Conservation (phyloP, 2,797 vertebrate species). For the Lithobates pipiens region DNA sequence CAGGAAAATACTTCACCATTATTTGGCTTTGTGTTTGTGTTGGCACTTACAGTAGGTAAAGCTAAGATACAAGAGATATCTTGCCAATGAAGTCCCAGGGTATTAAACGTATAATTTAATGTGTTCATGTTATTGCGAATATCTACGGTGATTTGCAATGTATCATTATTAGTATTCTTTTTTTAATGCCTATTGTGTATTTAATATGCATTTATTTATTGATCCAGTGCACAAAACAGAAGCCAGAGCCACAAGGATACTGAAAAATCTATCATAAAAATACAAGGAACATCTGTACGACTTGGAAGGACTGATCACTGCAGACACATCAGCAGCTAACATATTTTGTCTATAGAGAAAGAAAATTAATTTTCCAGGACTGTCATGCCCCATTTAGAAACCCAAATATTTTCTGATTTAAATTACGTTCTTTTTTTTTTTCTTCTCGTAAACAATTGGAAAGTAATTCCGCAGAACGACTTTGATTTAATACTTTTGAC, state of each 20-base stretch:
- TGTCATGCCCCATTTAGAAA: background rate
- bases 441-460: background rate
- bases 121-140: background rate
- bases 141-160: background rate
- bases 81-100: background rate
- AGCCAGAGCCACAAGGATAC: background rate
- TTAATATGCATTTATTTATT: background rate
- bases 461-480: background rate
- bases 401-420: background rate
- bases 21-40: too few relatives aligned
- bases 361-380: background rate
- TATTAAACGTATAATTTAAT: background rate
- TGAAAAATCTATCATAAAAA: background rate
- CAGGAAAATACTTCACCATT: too few relatives aligned
- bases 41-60: too few relatives aligned
- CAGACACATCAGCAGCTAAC: conserved; percentile 1
- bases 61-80: too few relatives aligned
- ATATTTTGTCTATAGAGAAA: conserved; percentile 8
- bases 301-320: background rate
- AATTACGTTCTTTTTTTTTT: background rate
- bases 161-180: background rate
- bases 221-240: background rate
- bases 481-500: background rate
- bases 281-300: background rate
- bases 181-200: background rate